Evolutionary conservation across 2,113 vertebrate species (phyloP).

Genomic region (Cynocephalus volans): DNA sequence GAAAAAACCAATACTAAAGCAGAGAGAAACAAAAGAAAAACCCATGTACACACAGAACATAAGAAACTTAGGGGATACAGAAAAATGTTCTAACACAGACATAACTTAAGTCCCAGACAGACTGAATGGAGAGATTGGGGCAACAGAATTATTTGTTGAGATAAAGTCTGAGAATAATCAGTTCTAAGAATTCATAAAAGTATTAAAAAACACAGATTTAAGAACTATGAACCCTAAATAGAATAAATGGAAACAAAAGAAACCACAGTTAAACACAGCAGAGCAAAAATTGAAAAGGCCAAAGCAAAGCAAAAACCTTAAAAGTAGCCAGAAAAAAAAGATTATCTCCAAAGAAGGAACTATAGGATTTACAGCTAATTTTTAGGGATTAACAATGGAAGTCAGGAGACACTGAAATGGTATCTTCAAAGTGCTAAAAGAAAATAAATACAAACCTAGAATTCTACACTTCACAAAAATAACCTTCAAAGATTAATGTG

Average conservation of each 20-base stretch:
- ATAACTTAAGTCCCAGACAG: accelerated
- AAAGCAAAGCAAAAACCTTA: neutral
- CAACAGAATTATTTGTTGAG: neutral
- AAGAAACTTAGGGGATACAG: neutral
- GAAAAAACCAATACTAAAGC: neutral
- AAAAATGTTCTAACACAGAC: neutral
- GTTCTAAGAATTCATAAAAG: neutral
- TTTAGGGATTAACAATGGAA: neutral
- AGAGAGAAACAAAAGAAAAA: neutral
- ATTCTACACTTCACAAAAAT: neutral
- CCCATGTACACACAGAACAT: neutral
- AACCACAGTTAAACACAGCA: neutral
- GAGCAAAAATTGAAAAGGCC: neutral
- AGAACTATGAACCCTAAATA: neutral
- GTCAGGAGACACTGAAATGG: neutral
- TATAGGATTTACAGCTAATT: neutral
- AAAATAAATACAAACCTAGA: neutral
- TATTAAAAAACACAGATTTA: neutral
- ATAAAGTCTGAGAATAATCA: neutral
- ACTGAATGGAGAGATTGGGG: neutral
- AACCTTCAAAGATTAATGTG: neutral
- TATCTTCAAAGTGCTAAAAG: neutral
- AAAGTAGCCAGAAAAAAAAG: neutral
- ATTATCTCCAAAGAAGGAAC: neutral
- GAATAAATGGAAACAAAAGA: neutral